Evolutionary conservation across 2,888 invertebrate genomes (phyloP), one percentile per base, ranked within the genome.

Genomic region (Archips crataeganus): DNA sequence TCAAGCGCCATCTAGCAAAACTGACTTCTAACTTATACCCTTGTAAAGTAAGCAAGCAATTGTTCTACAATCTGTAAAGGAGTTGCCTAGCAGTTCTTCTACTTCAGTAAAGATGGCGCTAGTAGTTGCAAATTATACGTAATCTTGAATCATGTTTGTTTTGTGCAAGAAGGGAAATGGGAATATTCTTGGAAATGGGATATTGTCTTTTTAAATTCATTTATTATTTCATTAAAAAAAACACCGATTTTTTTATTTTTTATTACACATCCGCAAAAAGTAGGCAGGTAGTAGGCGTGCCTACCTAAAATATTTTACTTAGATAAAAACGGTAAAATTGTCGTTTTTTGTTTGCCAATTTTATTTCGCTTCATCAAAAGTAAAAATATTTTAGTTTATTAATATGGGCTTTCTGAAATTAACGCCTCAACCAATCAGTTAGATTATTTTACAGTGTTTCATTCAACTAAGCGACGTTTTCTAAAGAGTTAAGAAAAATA

Each of bases 401-500:
- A n/a, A n/a, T n/a, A n/a, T n/a, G n/a, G n/a, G n/a, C n/a, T n/a
- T n/a, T n/a, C n/a, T n/a, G n/a, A n/a, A n/a, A n/a, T n/a, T n/a
- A n/a, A n/a, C n/a, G n/a, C n/a, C n/a, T n/a, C n/a, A n/a, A n/a
- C n/a, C n/a, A n/a, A n/a, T n/a, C n/a, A n/a, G n/a, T n/a, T n/a
- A n/a, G n/a, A n/a, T n/a, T n/a, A n/a, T n/a, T n/a, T n/a, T 36
- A 23, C n/a, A 57, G 15, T 45, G n/a, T 39, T 64, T 42, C 34
- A 66, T 64, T 42, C 34, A 66, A 42, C 39, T 45, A 65, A 66
- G 72, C 54, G 84, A 83, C 83, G 39, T 67, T 84, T 86, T 85
- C 82, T 82, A 83, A 84, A 79, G 80, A 80, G 84, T 88, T 81
- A 82, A 85, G 83, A 86, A 84, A 89, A 88, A 87, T 88, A 89